A percentile compares a stretch with the other conserved stretches of the same genome.
These are phyloP conservation scores for Periophthalmus magnuspinnatus DNA, from an alignment of 2,797 vertebrate species.

Conservation along the genomic window DNA sequence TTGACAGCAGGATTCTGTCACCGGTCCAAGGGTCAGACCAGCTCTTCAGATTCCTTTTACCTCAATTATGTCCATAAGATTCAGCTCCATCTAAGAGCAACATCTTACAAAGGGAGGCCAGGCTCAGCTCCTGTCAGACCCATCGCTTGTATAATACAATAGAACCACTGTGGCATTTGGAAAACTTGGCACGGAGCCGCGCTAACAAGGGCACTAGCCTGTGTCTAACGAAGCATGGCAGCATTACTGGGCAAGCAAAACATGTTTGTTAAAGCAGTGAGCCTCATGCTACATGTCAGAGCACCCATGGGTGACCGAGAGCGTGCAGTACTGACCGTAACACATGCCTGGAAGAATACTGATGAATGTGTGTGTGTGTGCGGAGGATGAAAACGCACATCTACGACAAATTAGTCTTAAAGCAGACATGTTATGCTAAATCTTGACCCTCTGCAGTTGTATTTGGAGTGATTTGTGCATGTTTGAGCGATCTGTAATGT, in stretches of 20 bases:
- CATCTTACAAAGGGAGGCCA: slow-evolving; percentile 49
- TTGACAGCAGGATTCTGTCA: slow-evolving; percentile 45
- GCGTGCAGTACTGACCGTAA: slow-evolving; percentile 2
- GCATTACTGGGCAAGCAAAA: slow-evolving; percentile 51
- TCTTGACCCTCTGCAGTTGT: no score
- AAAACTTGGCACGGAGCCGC: slow-evolving; percentile 43
- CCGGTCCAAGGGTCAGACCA: slow-evolving; percentile 48
- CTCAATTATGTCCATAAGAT: slow-evolving; percentile 69
- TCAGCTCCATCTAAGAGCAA: slow-evolving; percentile 57
- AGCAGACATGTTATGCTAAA: no score
- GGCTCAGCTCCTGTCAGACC: slow-evolving; percentile 57
- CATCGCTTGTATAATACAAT: slow-evolving; percentile 64
- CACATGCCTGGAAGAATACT: neutral
- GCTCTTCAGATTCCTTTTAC: slow-evolving; percentile 52
- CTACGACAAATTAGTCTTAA: no score
- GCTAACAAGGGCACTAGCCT: slow-evolving; percentile 54
- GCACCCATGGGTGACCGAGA: slow-evolving; percentile 12
- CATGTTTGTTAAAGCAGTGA: slow-evolving; percentile 47
- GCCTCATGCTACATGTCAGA: slow-evolving; percentile 18
- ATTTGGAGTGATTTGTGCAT: no score
- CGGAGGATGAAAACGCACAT: no score
- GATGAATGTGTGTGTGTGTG: no score
- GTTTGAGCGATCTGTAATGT: no score
- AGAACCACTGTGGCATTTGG: slow-evolving; percentile 49
- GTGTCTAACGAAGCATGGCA: slow-evolving; percentile 51